A percentile compares a stretch with the other conserved stretches of the same genome.
These are phyloP conservation scores for Falcaria lacertinaria DNA, from an alignment of 2,888 invertebrate genomes.

Conservation along the genomic window DNA sequence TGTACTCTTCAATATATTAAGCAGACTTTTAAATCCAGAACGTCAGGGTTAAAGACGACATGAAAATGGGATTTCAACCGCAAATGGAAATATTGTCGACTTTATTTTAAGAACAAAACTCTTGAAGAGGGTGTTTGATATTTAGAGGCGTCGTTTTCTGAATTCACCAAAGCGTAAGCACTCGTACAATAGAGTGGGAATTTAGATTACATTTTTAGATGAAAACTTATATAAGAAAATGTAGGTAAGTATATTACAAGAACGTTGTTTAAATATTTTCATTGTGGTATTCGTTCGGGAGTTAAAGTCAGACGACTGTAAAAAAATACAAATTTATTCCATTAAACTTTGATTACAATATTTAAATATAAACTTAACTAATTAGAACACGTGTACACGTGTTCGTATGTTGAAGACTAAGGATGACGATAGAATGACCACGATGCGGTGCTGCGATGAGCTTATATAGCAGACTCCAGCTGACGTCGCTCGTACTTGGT, in stretches of 20 bases:
- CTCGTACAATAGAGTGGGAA: slow-evolving; percentile 1
- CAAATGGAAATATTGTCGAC: not conserved
- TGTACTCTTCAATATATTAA: not conserved
- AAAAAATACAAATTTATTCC: no score
- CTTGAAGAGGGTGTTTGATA: slow-evolving; percentile 3
- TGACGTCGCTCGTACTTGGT: no score
- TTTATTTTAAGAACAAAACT: slow-evolving; percentile 2
- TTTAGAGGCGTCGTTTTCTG: slow-evolving; percentile 3
- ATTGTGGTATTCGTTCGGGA: not conserved
- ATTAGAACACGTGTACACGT: no score
- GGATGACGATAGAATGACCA: no score
- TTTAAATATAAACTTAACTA: no score
- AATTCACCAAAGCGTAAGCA: slow-evolving; percentile 5
- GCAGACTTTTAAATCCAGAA: slow-evolving; percentile 4
- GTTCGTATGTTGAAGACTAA: no score
- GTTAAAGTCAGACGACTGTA: no score
- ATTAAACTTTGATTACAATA: no score
- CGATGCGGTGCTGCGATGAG: no score
- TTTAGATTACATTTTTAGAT: not conserved
- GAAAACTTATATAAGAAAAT: no score
- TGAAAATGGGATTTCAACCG: not conserved
- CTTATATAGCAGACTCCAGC: no score
- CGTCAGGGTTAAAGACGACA: slow-evolving; percentile 3
- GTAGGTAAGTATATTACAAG: not conserved
- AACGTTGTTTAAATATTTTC: not conserved